phyloP scores from a whole-genome alignment of 2,797 vertebrate species.

The Sibirionetta formosa region DNA sequence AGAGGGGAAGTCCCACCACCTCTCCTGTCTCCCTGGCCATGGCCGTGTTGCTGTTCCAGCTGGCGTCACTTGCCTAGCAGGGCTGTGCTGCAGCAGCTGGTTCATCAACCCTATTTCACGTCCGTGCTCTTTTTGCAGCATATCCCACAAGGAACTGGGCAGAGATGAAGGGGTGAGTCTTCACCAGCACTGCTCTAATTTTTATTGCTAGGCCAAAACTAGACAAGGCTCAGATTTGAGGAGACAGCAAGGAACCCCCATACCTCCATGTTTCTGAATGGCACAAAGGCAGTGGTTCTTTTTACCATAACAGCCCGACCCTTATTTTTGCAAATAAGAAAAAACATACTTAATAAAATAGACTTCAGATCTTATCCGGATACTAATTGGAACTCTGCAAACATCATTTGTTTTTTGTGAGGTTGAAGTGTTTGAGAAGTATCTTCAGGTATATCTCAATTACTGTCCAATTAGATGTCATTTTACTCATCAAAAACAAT shows the following conservation, averaged over 20 bases:
- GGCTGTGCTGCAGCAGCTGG: background rate
- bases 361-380: background rate
- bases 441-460: background rate
- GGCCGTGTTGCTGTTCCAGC: background rate
- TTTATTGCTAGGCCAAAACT: background rate
- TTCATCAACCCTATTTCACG: rapidly evolving
- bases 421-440: background rate
- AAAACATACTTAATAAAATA: background rate
- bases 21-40: background rate
- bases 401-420: background rate
- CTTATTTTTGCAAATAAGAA: background rate
- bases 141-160: background rate
- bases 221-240: too few species aligned
- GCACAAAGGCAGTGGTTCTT: too few species aligned
- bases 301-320: background rate
- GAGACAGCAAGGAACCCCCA: background rate
- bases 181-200: background rate
- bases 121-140: background rate
- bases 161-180: background rate
- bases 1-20: background rate
- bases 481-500: background rate
- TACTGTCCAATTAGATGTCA: background rate
- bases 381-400: background rate
- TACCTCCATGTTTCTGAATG: too few species aligned
- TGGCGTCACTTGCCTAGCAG: background rate